Conservation (phyloP, 1,140 invertebrate species). For the Eriocheir sinensis region DNA sequence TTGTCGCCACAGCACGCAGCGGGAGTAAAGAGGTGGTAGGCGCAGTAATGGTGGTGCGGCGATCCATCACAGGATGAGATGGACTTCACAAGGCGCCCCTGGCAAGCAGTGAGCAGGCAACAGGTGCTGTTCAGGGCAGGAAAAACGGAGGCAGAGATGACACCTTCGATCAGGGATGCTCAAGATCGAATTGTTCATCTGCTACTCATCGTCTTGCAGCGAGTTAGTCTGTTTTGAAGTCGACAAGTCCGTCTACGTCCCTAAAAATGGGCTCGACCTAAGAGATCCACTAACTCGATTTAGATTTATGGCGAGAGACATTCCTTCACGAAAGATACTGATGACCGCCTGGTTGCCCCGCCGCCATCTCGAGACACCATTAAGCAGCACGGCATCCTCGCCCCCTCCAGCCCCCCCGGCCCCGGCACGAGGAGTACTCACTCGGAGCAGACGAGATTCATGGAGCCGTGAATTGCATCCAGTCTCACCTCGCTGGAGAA, state of each 20-base stretch:
- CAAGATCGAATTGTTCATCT: neutral
- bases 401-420: neutral
- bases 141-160: neutral
- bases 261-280: neutral
- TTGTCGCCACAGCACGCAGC: neutral
- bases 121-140: neutral
- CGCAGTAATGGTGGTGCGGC: constrained; percentile 40
- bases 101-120: constrained; percentile 45
- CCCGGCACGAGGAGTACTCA: neutral
- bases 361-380: constrained; percentile 19
- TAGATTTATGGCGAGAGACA: constrained; percentile 36
- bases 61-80: constrained; percentile 51
- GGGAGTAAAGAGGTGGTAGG: constrained; percentile 4
- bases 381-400: neutral
- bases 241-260: neutral
- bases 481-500: neutral
- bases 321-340: constrained; percentile 35
- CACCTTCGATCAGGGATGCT: neutral
- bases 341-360: neutral
- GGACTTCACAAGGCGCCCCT: constrained; percentile 43
- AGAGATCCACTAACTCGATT: neutral
- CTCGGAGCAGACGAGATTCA: neutral
- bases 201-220: no score
- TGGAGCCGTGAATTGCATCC: neutral
- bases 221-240: no score